A percentile compares a stretch with the other conserved stretches of the same genome.
These are phyloP conservation scores for Phylloscopus whistleri DNA, from an alignment of 2,113 vertebrate genomes.

Conservation along the genomic window DNA sequence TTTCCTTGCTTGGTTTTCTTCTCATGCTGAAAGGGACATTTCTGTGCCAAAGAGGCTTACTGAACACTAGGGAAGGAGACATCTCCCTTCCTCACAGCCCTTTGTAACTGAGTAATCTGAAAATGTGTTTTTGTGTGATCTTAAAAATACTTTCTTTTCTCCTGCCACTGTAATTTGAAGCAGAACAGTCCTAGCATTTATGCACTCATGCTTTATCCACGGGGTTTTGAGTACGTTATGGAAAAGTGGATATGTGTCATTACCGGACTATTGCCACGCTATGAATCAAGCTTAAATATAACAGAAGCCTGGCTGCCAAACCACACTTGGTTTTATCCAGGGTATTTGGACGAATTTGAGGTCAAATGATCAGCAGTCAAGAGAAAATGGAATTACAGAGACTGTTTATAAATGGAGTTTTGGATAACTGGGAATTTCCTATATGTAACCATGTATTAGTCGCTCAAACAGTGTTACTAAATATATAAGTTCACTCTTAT, in stretches of 20 bases:
- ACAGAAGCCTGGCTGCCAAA: slow-evolving; percentile 2
- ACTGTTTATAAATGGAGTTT: background rate
- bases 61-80: background rate
- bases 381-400: slow-evolving; percentile 3
- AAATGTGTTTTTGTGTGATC: background rate
- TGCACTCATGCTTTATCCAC: background rate
- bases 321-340: background rate
- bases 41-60: background rate
- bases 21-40: background rate
- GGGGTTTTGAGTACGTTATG: background rate
- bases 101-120: background rate
- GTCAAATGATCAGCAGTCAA: slow-evolving; percentile 3
- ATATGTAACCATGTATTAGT: background rate
- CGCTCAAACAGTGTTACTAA: slow-evolving; percentile 11
- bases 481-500: background rate
- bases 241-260: slow-evolving; percentile 25
- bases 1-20: background rate
- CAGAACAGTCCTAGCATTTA: background rate
- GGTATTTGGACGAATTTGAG: background rate
- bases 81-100: background rate
- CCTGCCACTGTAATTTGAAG: slow-evolving; percentile 19
- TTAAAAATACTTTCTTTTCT: background rate
- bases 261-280: background rate
- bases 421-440: background rate
- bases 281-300: slow-evolving; percentile 24